Percentiles rank a stretch among this genome's conserved stretches.
These are phyloP conservation scores for Indicator maculatus DNA, from an alignment of 2,113 vertebrate species.

Conservation along the genomic window DNA sequence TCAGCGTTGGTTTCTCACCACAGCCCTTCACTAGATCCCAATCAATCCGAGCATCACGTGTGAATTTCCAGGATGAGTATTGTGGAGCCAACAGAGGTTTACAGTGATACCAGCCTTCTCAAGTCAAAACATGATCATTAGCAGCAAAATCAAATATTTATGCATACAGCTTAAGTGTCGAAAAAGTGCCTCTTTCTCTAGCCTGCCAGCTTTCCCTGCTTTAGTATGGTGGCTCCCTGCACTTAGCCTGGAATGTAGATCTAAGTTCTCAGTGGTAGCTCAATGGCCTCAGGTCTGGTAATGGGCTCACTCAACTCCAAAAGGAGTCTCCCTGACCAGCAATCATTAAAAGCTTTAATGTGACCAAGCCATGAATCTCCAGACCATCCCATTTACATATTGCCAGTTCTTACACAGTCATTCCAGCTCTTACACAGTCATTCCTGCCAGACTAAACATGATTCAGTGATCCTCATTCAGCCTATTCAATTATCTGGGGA, in stretches of 20 bases:
- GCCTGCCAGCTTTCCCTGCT: background rate
- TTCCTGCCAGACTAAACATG: background rate
- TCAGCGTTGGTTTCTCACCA: background rate
- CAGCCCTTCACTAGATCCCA: background rate
- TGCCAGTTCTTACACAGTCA: background rate
- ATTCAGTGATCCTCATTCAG: background rate
- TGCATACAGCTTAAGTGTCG: background rate
- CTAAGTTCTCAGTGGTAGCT: background rate
- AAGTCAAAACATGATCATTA: background rate
- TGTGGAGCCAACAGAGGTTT: background rate
- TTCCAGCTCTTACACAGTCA: background rate
- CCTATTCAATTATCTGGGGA: background rate
- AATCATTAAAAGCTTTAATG: background rate
- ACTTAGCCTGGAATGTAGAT: background rate
- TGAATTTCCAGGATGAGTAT: background rate
- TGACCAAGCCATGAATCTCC: background rate
- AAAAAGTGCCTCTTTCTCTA: background rate
- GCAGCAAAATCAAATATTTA: background rate
- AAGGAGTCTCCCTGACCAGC: background rate
- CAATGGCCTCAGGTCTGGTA: background rate
- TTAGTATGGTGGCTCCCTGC: background rate
- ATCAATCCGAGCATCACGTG: background rate
- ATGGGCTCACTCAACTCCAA: background rate
- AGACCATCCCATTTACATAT: background rate
- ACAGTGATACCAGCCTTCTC: background rate